These are phyloP conservation scores for Priocnemis perturbator DNA, from an alignment of 2,888 invertebrate genomes.

Conservation along the genomic window DNA sequence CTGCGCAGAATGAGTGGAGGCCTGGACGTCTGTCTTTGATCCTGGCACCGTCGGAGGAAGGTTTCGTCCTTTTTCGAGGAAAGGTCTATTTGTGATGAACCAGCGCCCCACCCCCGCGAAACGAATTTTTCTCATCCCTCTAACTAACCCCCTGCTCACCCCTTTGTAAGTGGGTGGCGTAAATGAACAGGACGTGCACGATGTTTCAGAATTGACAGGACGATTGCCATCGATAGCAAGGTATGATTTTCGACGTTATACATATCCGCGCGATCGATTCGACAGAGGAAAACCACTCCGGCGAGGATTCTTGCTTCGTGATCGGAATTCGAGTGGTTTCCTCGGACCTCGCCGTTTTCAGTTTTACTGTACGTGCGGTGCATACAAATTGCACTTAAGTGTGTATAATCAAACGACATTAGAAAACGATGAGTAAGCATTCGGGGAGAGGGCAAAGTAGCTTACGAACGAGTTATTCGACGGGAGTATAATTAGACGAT, in stretches of 20 bases:
- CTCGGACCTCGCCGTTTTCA: not conserved
- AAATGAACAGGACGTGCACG: slow-evolving; percentile 37
- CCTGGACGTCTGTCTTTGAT: too few relatives aligned
- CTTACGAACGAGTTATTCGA: not conserved
- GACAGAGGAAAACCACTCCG: not conserved
- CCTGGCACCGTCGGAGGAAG: too few relatives aligned
- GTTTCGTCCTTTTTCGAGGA: not conserved
- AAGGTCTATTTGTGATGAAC: slow-evolving; percentile 36
- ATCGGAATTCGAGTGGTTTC: not conserved
- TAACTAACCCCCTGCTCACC: slow-evolving; percentile 37
- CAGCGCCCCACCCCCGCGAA: slow-evolving; percentile 56
- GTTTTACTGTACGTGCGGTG: slow-evolving; percentile 4
- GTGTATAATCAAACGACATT: not conserved
- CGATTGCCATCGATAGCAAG: slow-evolving; percentile 34
- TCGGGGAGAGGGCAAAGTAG: too few relatives aligned
- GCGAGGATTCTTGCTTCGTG: not conserved
- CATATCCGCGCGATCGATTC: not conserved
- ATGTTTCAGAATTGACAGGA: slow-evolving; percentile 45
- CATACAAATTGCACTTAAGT: slow-evolving; percentile 36
- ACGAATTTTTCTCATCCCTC: slow-evolving; percentile 18
- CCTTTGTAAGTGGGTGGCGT: too few relatives aligned
- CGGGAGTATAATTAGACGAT: not conserved
- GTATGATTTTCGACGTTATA: slow-evolving; percentile 38
- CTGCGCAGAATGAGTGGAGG: too few relatives aligned
- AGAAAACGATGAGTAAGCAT: slow-evolving; percentile 14